A percentile compares a stretch with the other conserved stretches of the same genome.
Conservation (phyloP, 1,140 invertebrate genomes). For the Meloidogyne floridensis region DNA sequence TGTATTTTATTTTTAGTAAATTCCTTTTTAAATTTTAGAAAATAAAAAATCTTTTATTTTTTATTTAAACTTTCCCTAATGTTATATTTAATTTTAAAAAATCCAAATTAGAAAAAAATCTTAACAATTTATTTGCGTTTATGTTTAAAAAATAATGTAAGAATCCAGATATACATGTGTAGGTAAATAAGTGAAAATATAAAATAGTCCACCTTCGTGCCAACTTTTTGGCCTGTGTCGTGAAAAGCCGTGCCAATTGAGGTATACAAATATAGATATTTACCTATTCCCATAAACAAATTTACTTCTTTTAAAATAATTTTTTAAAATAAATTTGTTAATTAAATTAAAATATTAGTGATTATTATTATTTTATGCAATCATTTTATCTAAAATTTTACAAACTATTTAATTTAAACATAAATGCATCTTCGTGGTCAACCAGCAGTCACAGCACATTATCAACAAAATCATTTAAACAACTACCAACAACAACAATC, state of each 20-base stretch:
- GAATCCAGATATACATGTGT: background rate
- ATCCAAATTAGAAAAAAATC: no score
- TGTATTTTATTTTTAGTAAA: no score
- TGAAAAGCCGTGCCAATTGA: background rate
- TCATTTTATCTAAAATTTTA: background rate
- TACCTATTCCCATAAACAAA: background rate
- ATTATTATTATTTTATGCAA: background rate
- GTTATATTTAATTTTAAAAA: no score
- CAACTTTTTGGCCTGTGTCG: background rate
- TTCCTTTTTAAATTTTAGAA: background rate
- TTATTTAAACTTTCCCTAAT: no score
- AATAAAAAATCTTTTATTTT: background rate
- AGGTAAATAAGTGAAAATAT: background rate
- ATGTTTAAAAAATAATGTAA: background rate
- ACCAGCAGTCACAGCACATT: slow-evolving; percentile 14
- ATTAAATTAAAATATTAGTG: no score
- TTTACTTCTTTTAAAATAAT: background rate
- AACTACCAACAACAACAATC: background rate
- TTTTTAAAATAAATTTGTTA: background rate
- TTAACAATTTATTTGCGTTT: no score
- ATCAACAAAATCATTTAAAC: background rate
- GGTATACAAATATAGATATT: background rate
- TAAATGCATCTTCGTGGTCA: background rate
- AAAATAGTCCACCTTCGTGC: background rate
- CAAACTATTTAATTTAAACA: background rate